Conservation (phyloP, 2,888 invertebrate species). For the Eilema sororculum region DNA sequence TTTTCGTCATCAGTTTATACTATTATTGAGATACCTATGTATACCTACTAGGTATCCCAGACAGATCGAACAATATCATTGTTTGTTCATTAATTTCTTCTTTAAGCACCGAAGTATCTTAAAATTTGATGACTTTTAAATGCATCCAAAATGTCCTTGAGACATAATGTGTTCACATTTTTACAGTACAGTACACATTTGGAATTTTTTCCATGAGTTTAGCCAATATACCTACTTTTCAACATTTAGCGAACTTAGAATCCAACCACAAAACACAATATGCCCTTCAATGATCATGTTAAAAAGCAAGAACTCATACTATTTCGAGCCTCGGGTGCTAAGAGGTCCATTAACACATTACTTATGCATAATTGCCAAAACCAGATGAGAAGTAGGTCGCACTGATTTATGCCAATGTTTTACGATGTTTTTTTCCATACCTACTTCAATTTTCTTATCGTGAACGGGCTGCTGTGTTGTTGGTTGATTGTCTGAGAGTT, state of each 20-base stretch:
- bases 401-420: slow-evolving; percentile 64
- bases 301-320: slow-evolving; percentile 25
- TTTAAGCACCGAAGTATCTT: no score
- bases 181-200: not conserved
- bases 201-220: slow-evolving; percentile 8
- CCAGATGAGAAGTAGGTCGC: slow-evolving; percentile 70
- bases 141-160: no score
- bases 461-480: slow-evolving; percentile 64
- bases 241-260: slow-evolving; percentile 17
- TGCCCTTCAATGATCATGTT: slow-evolving; percentile 1
- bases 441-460: slow-evolving; percentile 52
- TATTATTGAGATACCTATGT: not conserved
- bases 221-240: not conserved
- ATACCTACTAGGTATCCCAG: no score
- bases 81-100: no score
- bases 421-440: slow-evolving; percentile 60
- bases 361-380: slow-evolving; percentile 71
- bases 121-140: not conserved
- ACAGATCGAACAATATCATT: no score
- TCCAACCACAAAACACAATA: not conserved
- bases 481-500: slow-evolving; percentile 36
- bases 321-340: slow-evolving; percentile 38
- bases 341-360: slow-evolving; percentile 40
- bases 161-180: not conserved
- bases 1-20: not conserved